Evolutionary conservation across 2,797 vertebrate species (phyloP).

Genomic region (Rhyacichthys aspro): DNA sequence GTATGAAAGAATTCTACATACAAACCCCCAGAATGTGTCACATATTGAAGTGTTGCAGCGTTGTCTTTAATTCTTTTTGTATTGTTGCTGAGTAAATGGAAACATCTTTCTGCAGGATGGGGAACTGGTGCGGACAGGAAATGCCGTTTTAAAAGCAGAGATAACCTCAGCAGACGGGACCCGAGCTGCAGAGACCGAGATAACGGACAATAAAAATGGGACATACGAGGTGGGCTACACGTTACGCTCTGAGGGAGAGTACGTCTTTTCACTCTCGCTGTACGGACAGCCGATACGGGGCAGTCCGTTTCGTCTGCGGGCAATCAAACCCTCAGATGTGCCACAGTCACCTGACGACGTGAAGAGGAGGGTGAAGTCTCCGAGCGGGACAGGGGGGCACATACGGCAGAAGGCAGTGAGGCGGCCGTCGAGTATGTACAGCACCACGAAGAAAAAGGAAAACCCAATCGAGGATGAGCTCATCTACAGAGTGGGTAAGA

Average conservation of each 20-base stretch:
- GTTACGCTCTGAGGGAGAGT: constrained; percentile 86
- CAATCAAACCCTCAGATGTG: constrained; percentile 85
- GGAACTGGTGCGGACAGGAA: constrained; percentile 89
- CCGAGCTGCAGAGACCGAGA: constrained; percentile 75
- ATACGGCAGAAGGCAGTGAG: constrained; percentile 93
- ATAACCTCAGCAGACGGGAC: constrained; percentile 81
- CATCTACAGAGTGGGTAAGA: constrained; percentile 94
- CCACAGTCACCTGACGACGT: constrained; percentile 91
- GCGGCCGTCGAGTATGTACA: constrained; percentile 95
- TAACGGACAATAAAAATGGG: constrained; percentile 93
- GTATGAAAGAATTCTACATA: too few relatives aligned
- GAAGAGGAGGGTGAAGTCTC: constrained; percentile 94
- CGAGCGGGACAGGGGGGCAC: constrained; percentile 89
- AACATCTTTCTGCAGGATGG: constrained; percentile 76
- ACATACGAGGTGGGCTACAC: constrained; percentile 94
- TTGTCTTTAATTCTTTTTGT: background rate
- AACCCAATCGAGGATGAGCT: constrained; percentile 97
- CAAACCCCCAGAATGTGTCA: too few relatives aligned
- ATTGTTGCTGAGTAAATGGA: constrained; percentile 13
- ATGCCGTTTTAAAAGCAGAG: constrained; percentile 86
- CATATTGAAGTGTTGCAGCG: too few relatives aligned
- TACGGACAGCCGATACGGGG: constrained; percentile 89
- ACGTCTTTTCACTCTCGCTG: constrained; percentile 84
- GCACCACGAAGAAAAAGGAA: constrained; percentile 95
- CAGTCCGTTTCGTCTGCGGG: constrained; percentile 89